Base-by-base conservation (phyloP, 2,888 invertebrate genomes). In the Andrena hattorfiana region DNA sequence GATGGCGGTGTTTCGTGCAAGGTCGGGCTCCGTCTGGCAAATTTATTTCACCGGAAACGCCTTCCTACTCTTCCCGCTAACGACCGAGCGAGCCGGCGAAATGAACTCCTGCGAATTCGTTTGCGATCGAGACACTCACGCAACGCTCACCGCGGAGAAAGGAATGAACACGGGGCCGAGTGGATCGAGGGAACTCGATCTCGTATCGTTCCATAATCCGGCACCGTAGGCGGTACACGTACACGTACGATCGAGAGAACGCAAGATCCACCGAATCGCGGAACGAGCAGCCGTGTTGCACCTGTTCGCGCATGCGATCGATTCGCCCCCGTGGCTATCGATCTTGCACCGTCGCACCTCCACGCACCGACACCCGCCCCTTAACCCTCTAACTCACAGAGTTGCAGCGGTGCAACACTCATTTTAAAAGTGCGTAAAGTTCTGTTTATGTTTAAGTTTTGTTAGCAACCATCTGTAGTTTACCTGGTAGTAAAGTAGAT, bases 221-320 rank as follows among this genome's bases (percentile, higher is more conserved):
- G 87, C 89, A 88, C 88, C 88, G 89, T 89, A 89, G 89, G 89
- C 89, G 89, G 88, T 88, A 85, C 73, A 88, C 79, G 87, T 77
- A 82, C 77, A 69, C 60, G 74, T 28, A 51, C 63, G 68, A 60
- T 54, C 71, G 54, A 20, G 8, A 7, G 42, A 66, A 49, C 68
- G 77, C 13, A 62, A 49, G 73, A 69, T 67, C 77, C 67, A 51
- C 51, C 70, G 86, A 70, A 80, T 76, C 73, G 81, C 76, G 78
- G 67, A 66, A 70, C 77, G 75, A 64, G 71, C 72, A 72, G 81
- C 32, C 56, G 66, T 70, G 49, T 35, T 67, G 87, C 87, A 87
- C 87, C 87, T 87, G 87, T 87, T 88, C 75, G 75, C 81, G 60
- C 88, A 84, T 87, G 77, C 86, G 82, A 87, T 62, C 84, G 54